These are phyloP conservation scores for Echeneis naucrates DNA, from an alignment of 2,797 vertebrate species.

Conservation along the genomic window DNA sequence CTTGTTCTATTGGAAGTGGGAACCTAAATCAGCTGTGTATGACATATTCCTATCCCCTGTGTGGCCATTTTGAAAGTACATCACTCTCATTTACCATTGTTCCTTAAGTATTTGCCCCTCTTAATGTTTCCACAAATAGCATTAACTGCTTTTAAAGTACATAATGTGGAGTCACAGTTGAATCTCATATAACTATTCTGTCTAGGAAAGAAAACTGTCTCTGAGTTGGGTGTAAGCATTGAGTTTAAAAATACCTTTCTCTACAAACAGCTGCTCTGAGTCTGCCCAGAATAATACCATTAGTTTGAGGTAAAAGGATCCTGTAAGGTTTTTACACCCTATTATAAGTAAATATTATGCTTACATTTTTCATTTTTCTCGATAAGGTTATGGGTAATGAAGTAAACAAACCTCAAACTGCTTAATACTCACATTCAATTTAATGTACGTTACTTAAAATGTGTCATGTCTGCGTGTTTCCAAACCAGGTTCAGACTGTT, in stretches of 20 bases:
- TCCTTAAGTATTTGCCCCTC: neutral
- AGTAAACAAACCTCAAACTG: neutral
- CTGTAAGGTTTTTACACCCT: too few species aligned
- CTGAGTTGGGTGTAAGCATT: neutral
- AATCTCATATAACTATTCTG: neutral
- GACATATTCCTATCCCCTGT: neutral
- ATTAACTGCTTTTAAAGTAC: slow-evolving; percentile 19
- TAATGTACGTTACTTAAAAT: neutral
- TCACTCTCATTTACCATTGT: neutral
- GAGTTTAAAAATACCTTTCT: slow-evolving; percentile 7
- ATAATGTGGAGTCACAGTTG: slow-evolving; percentile 1
- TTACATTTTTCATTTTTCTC: neutral
- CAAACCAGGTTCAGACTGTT: slow-evolving; percentile 93
- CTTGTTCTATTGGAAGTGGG: neutral
- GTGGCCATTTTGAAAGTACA: neutral
- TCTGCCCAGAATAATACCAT: slow-evolving; percentile 4
- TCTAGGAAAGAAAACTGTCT: neutral
- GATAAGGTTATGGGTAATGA: neutral
- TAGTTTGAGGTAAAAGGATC: slow-evolving; percentile 19
- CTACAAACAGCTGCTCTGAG: slow-evolving; percentile 13
- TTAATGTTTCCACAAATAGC: neutral
- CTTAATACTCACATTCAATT: neutral
- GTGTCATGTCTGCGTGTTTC: slow-evolving; percentile 25
- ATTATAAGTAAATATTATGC: slow-evolving; percentile 2
- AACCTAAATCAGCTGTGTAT: neutral